Evolutionary conservation across 2,797 vertebrate genomes (phyloP), one percentile per base, ranked within the genome.

Genomic region (Poeciliopsis presidionis): DNA sequence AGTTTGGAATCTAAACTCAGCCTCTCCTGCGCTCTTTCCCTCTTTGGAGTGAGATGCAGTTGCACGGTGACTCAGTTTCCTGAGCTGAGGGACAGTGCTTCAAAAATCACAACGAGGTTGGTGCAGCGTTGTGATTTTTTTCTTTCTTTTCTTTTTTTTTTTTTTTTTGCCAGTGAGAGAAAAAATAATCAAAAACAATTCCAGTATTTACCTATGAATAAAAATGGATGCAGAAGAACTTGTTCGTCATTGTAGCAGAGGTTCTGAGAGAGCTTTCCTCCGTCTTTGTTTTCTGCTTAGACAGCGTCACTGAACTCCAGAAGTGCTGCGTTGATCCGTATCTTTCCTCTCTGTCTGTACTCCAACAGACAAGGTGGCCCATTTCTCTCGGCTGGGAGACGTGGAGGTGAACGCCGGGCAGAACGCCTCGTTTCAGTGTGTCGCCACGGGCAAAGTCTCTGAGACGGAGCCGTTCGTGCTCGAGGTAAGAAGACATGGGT

Each of bases 361-460:
- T 77, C 79, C 81, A 69, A 84, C 96, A 99, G 98, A 99, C 96
- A 99, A 99, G 95, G 98, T 98, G 93, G 97, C 98, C 90, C 97
- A 99, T 94, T 99, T 99, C 93, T 96, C 98, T 89, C 97, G 98
- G 84, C 95, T 99, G 81, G 98, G 98, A 73, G 98, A 99, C 43
- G 97, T 98, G 73, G 98, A 99, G 95, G 98, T 99, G 89, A 99
- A 99, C 3, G 97, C 97, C 36, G 98, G 98, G 72, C 98, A 99
- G 95, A 99, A 99, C n/a, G 97, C 98, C 82, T 98, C 97, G 0
- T 99, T 98, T 95, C 98, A 99, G 88, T 99, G 98, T 78, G 96
- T 98, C 73, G 98, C 98, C 83, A 98, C 97, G 0, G 98, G 98
- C 88, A 96, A 97, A 87, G 96, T 98, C 2, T 96, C 97, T 3